Percentiles rank a stretch among this genome's conserved stretches.
Evolutionary conservation across 2,113 vertebrate genomes (phyloP).

Genomic region (Aldabrachelys gigantea): DNA sequence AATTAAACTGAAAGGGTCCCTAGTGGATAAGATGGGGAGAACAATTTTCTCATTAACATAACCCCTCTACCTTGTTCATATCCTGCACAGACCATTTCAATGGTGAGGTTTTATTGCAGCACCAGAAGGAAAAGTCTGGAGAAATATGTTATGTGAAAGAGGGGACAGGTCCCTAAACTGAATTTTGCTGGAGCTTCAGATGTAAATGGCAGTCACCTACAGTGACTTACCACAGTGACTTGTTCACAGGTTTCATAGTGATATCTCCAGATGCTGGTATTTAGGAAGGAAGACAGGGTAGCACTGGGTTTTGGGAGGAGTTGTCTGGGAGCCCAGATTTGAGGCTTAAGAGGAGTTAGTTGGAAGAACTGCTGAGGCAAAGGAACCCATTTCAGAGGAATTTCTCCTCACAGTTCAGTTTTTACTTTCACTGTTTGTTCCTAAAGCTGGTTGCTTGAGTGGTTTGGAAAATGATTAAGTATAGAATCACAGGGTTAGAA

Average conservation of each 20-base stretch:
- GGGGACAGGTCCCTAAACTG: background rate
- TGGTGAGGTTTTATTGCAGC: background rate
- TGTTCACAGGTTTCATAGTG: background rate
- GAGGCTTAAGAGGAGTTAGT: background rate
- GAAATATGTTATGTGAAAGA: background rate
- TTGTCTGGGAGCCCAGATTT: background rate
- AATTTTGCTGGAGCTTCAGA: background rate
- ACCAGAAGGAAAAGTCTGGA: background rate
- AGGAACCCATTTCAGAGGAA: constrained; percentile 1
- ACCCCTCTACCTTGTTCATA: background rate
- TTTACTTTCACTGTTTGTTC: background rate
- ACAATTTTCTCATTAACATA: background rate
- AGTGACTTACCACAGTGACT: background rate
- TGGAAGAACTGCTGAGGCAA: background rate
- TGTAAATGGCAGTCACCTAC: background rate
- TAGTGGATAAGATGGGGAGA: background rate
- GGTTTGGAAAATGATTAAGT: background rate
- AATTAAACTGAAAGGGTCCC: background rate
- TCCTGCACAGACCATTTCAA: background rate
- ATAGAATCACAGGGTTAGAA: background rate
- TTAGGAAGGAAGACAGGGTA: background rate
- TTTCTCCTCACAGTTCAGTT: background rate
- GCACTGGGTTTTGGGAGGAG: background rate
- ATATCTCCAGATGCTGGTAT: background rate
- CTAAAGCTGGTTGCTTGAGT: background rate